Base-by-base conservation (phyloP, 1,140 invertebrate genomes). In the Cephus cinctus region DNA sequence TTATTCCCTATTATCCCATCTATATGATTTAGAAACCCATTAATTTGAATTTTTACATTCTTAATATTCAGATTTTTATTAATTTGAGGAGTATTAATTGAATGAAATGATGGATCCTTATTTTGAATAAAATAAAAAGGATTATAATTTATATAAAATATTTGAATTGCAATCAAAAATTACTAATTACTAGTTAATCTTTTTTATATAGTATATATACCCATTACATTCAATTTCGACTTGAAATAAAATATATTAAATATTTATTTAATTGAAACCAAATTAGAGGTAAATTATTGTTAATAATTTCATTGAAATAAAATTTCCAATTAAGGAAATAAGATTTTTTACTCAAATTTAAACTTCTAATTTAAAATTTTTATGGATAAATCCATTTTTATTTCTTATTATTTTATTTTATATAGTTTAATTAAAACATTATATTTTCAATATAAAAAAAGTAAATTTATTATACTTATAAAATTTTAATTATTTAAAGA, bases 231-330 rank as follows among this genome's bases (percentile, higher is more conserved):
- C 78, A 81, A 77, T 81, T 81, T 80, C 77, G 78, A 80, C 78
- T 77, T 81, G 77, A 80, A 76, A 65, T 35, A 61, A n/a, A n/a
- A n/a, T n/a, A n/a, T n/a, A n/a, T n/a, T 69, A 63, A 63, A 71
- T 69, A 76, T 77, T 72, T 71, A 77, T 78, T 81, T 80, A 78
- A 80, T 78, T 78, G 74, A 81, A 81, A 73, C 77, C 78, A 80
- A 80, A 76, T 61, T 56, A 76, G 74, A 79, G 80, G 78, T 76
- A 70, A 73, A 76, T 80, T 71, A 80, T 69, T 81, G 78, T 81
- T 81, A 81, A 80, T 79, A 71, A 79, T 75, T 75, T 47, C 49
- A 79, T 58, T 78, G 73, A 76, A 69, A 59, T 46, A 59, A 44
- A 51, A 46, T 56, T 58, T 76, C 75, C 68, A 77, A 75, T 77